These are phyloP conservation scores for Crocodylus rhombifer DNA, from an alignment of 2,797 vertebrate genomes.

Conservation along the genomic window DNA sequence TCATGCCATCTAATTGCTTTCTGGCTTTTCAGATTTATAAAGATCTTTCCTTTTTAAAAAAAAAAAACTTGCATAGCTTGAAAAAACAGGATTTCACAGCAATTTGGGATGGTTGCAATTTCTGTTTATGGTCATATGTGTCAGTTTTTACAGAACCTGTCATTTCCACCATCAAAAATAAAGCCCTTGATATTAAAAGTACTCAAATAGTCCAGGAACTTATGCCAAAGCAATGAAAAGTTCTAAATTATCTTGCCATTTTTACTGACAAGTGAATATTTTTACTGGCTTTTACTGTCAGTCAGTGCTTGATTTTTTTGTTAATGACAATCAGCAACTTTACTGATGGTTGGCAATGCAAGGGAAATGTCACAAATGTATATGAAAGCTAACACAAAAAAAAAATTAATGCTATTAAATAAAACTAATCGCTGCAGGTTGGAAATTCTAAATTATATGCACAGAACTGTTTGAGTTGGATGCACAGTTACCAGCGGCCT, in stretches of 20 bases:
- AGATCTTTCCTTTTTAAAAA: not conserved
- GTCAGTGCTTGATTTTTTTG: conserved; percentile 55
- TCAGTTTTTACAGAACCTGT: conserved; percentile 47
- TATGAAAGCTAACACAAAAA: not conserved
- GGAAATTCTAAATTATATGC: not conserved
- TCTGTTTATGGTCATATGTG: conserved; percentile 56
- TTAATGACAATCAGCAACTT: conserved; percentile 54
- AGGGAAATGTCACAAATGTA: conserved; percentile 25
- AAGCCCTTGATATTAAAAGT: conserved; percentile 53
- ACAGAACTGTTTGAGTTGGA: not conserved
- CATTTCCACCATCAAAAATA: conserved; percentile 52
- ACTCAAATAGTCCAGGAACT: conserved; percentile 59
- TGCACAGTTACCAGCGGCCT: not conserved
- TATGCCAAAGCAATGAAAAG: conserved; percentile 64
- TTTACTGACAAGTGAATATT: conserved; percentile 69
- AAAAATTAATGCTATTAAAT: not conserved
- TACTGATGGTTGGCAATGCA: conserved; percentile 24
- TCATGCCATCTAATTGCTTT: not conserved
- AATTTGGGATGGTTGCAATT: conserved; percentile 16
- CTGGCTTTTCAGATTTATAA: not conserved
- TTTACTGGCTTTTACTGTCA: conserved; percentile 62
- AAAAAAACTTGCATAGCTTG: not conserved
- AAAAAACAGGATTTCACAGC: conserved; percentile 2
- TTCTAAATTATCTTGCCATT: conserved; percentile 71
- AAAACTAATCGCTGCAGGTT: conserved; percentile 28